Evolutionary conservation across 2,888 invertebrate genomes (phyloP), one percentile per base, ranked within the genome.

Genomic region (Drosophila neutralis): DNA sequence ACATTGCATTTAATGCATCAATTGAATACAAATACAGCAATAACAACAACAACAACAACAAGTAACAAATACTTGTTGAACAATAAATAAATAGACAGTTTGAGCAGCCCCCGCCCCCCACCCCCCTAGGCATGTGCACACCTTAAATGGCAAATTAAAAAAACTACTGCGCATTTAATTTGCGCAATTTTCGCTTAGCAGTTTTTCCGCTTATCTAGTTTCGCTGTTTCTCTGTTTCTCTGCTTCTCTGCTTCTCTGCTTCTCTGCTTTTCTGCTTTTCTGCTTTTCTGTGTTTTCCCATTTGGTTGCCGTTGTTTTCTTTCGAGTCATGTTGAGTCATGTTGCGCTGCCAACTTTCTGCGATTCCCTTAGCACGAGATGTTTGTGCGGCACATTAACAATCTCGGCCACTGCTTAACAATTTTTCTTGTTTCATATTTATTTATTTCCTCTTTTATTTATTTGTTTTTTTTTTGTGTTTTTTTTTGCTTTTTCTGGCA

Each of bases 111-210:
- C 49, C 60, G 2, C 0, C 31, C 29, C 5, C 11, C 33, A 27
- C n/a, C 1, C 0, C 24, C 18, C 69, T 10, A 24, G 33, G 42
- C 49, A 59, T 45, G 72, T 70, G 65, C 69, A 73, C 79, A 71
- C 89, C 84, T 73, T 87, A 88, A 84, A 84, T 74, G 87, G 89
- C 67, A 83, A 86, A 89, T 85, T 85, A 80, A 82, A 84, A 84
- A 24, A 80, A 57, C 65, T 58, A 82, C 78, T 84, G 84, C 84
- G 84, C 84, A 88, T 83, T 84, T 66, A 66, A 79, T 73, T 78
- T 71, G 68, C 61, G 33, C 79, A 70, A 74, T 79, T 78, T 78
- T 59, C 61, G 79, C 67, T 64, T 61, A 45, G 60, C 36, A 40
- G 45, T 59, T 53, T 68, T 61, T 40, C 38, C 33, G 21, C 21